Evolutionary conservation across 1,140 invertebrate species (phyloP), one percentile per base, ranked within the genome.

Genomic region (Anoplolepis gracilipes): DNA sequence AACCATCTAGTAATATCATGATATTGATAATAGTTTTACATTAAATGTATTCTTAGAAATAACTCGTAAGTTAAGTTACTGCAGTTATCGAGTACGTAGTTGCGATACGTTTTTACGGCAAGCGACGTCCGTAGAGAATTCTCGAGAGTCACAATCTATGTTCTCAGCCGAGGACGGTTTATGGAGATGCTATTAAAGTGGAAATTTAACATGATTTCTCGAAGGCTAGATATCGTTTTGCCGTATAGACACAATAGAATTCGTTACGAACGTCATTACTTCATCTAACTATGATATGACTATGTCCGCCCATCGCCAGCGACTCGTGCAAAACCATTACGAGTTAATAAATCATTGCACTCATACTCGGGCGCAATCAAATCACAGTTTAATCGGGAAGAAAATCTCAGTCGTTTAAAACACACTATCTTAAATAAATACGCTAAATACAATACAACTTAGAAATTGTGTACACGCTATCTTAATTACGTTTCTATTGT

Each of bases 241-340:
- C 73, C 57, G 49, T 42, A 55, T 81, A 77, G 64, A 82, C 59
- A 88, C 64, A 49, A 49, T 55, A 81, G 88, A 86, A 92, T 93
- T 92, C 87, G 85, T 89, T 94, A 91, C 92, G 89, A 93, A 93
- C 85, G 87, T 90, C 89, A 87, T 92, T 49, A 81, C 77, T 88
- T 90, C 53, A 90, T 88, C 92, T 93, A 93, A 73, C 78, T 94
- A 94, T 93, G 87, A 92, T 93, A 94, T 94, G 93, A 94, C 92
- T 94, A 94, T 92, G 91, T 95, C 93, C 93, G 94, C 92, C 93
- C 94, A 92, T 91, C 90, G 88, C 90, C 90, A 91, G 85, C 49
- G 81, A 90, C 70, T 90, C 81, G 59, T 76, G 79, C 81, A 39
- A 82, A 91, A 90, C 25, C 65, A 88, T 85, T 84, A 70, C 49